A percentile compares a stretch with the other conserved stretches of the same genome.
These are phyloP conservation scores for Globodera rostochiensis DNA, from an alignment of 1,140 invertebrate species.

Conservation along the genomic window DNA sequence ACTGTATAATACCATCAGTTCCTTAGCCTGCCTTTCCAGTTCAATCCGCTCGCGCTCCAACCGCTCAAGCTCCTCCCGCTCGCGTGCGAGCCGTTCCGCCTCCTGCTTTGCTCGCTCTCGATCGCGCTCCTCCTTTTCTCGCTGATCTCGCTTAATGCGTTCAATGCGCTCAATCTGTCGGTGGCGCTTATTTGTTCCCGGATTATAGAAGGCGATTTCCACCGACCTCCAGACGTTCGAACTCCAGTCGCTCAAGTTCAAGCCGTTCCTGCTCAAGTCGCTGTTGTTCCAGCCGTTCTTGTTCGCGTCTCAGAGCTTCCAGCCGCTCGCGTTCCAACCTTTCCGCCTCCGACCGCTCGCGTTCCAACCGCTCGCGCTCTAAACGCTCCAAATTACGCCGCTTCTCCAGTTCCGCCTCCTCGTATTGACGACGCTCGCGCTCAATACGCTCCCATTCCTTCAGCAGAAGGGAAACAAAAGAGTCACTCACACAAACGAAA, in stretches of 20 bases:
- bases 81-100: slow-evolving; percentile 44
- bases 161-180: slow-evolving; percentile 52
- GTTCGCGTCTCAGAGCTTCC: slow-evolving; percentile 52
- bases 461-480: slow-evolving; percentile 2
- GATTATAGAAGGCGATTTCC: not conserved
- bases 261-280: slow-evolving; percentile 57
- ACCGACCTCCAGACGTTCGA: slow-evolving; percentile 50
- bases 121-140: slow-evolving; percentile 55
- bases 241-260: slow-evolving; percentile 59
- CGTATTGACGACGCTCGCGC: slow-evolving; percentile 46
- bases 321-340: slow-evolving; percentile 55
- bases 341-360: slow-evolving; percentile 53
- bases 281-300: slow-evolving; percentile 48
- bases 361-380: slow-evolving; percentile 48
- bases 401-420: slow-evolving; percentile 57
- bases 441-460: slow-evolving; percentile 63
- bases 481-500: not conserved
- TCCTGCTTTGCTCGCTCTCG: slow-evolving; percentile 47
- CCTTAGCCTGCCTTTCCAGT: slow-evolving; percentile 41
- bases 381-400: slow-evolving; percentile 51
- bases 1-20: slow-evolving; percentile 20
- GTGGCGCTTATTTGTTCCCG: not conserved
- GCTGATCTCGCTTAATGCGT: slow-evolving; percentile 56
- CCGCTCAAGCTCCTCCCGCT: slow-evolving; percentile 54
- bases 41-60: slow-evolving; percentile 54